A percentile compares a stretch with the other conserved stretches of the same genome.
Evolutionary conservation across 1,140 invertebrate genomes (phyloP).

Genomic region (Drosophila gunungcola): DNA sequence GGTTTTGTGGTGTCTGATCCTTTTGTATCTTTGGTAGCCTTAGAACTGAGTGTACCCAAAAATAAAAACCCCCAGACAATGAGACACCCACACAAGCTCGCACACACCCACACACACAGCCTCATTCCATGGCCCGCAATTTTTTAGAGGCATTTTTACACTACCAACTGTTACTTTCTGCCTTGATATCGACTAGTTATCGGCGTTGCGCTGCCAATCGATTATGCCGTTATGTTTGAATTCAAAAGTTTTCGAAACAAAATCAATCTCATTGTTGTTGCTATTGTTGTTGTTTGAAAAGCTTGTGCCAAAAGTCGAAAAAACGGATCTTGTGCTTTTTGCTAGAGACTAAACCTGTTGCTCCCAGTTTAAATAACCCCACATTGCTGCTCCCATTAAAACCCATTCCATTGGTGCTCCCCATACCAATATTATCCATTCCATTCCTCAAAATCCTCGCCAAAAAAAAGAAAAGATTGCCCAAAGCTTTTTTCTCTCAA

Average conservation of each 20-base stretch:
- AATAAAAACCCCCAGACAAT: slow-evolving; percentile 4
- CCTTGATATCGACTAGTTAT: slow-evolving; percentile 5
- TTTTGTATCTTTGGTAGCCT: slow-evolving; percentile 13
- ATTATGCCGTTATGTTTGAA: slow-evolving; percentile 16
- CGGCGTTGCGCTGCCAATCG: slow-evolving; percentile 16
- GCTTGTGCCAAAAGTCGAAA: background rate
- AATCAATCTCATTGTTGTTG: slow-evolving; percentile 14
- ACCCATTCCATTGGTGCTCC: slow-evolving; percentile 4
- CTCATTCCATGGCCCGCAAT: slow-evolving; percentile 11
- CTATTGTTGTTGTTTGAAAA: slow-evolving; percentile 18
- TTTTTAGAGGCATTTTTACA: slow-evolving; percentile 9
- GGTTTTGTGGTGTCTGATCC: slow-evolving; percentile 2
- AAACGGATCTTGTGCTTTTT: slow-evolving; percentile 24
- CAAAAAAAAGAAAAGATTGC: slow-evolving; percentile 23
- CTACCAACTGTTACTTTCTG: slow-evolving; percentile 7
- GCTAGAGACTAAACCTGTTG: slow-evolving; percentile 17
- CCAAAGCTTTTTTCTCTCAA: slow-evolving; percentile 54
- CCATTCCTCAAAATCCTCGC: background rate
- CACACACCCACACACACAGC: slow-evolving; percentile 9
- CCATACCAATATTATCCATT: background rate
- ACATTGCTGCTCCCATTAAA: slow-evolving; percentile 16
- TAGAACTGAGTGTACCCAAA: slow-evolving; percentile 37
- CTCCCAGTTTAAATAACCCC: background rate
- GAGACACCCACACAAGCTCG: slow-evolving; percentile 6
- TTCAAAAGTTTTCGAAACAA: slow-evolving; percentile 7